A percentile compares a stretch with the other conserved stretches of the same genome.
These are phyloP conservation scores for Acleris literana DNA, from an alignment of 2,888 invertebrate genomes.

Conservation along the genomic window DNA sequence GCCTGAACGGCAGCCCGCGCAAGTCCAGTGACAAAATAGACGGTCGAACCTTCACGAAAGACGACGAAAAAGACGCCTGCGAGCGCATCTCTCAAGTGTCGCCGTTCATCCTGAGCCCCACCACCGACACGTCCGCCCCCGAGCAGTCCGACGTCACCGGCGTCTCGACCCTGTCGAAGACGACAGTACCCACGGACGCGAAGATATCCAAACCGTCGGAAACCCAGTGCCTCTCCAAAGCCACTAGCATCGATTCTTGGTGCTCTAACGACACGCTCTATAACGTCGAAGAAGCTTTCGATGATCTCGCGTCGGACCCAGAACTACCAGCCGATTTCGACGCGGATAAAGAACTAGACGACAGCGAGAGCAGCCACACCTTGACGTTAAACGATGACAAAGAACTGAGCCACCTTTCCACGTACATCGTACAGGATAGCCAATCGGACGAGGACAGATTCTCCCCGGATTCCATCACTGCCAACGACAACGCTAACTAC, in stretches of 20 bases:
- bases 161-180: slow-evolving; percentile 76
- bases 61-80: slow-evolving; percentile 65
- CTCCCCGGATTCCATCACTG: slow-evolving; percentile 75
- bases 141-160: slow-evolving; percentile 67
- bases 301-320: slow-evolving; percentile 72
- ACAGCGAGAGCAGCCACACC: slow-evolving; percentile 72
- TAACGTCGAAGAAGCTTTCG: slow-evolving; percentile 85
- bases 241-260: slow-evolving; percentile 86
- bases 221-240: slow-evolving; percentile 76
- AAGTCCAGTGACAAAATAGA: slow-evolving; percentile 57
- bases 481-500: slow-evolving; percentile 67
- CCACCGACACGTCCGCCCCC: slow-evolving; percentile 67
- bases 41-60: slow-evolving; percentile 67
- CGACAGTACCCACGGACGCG: slow-evolving; percentile 75
- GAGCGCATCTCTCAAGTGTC: slow-evolving; percentile 75
- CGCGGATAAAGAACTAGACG: slow-evolving; percentile 53
- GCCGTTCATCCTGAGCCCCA: slow-evolving; percentile 73
- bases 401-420: slow-evolving; percentile 68
- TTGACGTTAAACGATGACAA: slow-evolving; percentile 71
- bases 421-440: slow-evolving; percentile 73
- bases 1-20: slow-evolving; percentile 70
- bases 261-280: slow-evolving; percentile 86
- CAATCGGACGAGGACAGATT: slow-evolving; percentile 71
- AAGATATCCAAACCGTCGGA: slow-evolving; percentile 78
- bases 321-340: slow-evolving; percentile 60